phyloP scores from a whole-genome alignment of 2,888 invertebrate genomes.

The Arenicola marina region DNA sequence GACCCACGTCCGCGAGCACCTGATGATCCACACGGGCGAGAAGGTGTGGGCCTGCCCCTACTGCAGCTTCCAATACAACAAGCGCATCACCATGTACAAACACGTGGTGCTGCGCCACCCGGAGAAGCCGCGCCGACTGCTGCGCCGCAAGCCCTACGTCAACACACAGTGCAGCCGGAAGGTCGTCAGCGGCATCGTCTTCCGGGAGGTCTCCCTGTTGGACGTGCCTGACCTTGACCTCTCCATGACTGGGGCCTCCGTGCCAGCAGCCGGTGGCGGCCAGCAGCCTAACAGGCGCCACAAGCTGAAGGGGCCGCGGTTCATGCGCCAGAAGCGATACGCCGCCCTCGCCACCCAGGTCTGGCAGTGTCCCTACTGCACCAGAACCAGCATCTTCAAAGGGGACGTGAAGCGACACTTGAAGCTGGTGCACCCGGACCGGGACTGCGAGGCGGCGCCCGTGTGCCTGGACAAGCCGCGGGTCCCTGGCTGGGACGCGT shows the following conservation, averaged over 20 bases:
- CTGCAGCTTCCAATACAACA: constrained; percentile 1
- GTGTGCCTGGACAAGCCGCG: neutral
- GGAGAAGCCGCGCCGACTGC: neutral
- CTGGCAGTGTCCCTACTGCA: constrained; percentile 14
- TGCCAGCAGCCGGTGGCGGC: neutral
- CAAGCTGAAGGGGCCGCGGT: neutral
- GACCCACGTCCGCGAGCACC: constrained; percentile 5
- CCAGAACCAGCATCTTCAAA: constrained; percentile 9
- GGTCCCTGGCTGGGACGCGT: too few relatives aligned
- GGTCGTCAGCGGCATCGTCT: neutral
- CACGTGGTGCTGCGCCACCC: neutral
- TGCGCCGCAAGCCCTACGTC: constrained; percentile 5
- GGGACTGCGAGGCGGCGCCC: neutral
- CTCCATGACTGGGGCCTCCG: too few relatives aligned
- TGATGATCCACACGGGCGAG: constrained; percentile 7
- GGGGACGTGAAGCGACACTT: constrained; percentile 11
- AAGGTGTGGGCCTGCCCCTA: constrained; percentile 8
- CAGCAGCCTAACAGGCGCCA: too few relatives aligned
- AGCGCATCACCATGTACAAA: constrained; percentile 1
- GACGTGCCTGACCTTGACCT: too few relatives aligned
- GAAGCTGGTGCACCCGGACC: constrained; percentile 14
- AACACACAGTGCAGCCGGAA: neutral
- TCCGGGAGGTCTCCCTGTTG: neutral
- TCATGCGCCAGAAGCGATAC: neutral
- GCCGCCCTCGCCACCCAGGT: neutral